A percentile compares a stretch with the other conserved stretches of the same genome.
Evolutionary conservation across 2,797 vertebrate species (phyloP).

Genomic region (Muraenolepis orangiensis): DNA sequence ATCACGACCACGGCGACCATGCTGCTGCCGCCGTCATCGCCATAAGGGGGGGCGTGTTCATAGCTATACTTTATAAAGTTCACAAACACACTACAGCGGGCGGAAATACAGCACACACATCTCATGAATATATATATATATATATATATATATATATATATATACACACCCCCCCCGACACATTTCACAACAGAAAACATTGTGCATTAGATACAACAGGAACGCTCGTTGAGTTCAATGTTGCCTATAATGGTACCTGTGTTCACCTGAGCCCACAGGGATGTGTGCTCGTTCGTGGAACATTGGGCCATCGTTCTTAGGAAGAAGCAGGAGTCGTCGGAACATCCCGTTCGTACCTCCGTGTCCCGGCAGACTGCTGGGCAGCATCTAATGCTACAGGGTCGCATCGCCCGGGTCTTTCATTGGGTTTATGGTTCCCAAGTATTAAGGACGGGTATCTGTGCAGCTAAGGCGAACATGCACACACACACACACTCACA

Average conservation of each 20-base stretch:
- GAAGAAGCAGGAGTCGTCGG: neutral
- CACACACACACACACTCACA: slow-evolving; percentile 59
- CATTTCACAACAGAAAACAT: neutral
- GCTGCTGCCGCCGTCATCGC: slow-evolving; percentile 38
- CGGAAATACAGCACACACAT: slow-evolving; percentile 23
- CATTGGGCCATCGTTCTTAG: slow-evolving; percentile 15
- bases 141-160: slow-evolving; percentile 34
- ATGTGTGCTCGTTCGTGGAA: slow-evolving; percentile 23
- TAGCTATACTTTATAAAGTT: slow-evolving; percentile 8
- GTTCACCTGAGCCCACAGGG: slow-evolving; percentile 46
- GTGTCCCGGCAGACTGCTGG: slow-evolving; percentile 16
- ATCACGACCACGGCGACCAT: neutral
- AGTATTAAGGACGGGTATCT: slow-evolving; percentile 48
- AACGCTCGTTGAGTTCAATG: slow-evolving; percentile 51
- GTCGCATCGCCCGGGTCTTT: slow-evolving; percentile 24
- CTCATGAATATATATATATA: slow-evolving; percentile 32
- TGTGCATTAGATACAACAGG: slow-evolving; percentile 4
- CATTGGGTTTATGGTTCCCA: slow-evolving; percentile 58
- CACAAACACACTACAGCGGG: slow-evolving; percentile 12
- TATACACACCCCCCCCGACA: neutral
- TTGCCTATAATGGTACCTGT: slow-evolving; percentile 39
- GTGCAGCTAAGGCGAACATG: slow-evolving; percentile 57
- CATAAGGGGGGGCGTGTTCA: slow-evolving; percentile 38
- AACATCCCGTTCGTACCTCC: slow-evolving; percentile 14
- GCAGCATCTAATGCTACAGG: neutral